Percentiles rank a stretch among this genome's conserved stretches.
These are phyloP conservation scores for Blastobasis adustella DNA, from an alignment of 2,888 invertebrate genomes.

Conservation along the genomic window DNA sequence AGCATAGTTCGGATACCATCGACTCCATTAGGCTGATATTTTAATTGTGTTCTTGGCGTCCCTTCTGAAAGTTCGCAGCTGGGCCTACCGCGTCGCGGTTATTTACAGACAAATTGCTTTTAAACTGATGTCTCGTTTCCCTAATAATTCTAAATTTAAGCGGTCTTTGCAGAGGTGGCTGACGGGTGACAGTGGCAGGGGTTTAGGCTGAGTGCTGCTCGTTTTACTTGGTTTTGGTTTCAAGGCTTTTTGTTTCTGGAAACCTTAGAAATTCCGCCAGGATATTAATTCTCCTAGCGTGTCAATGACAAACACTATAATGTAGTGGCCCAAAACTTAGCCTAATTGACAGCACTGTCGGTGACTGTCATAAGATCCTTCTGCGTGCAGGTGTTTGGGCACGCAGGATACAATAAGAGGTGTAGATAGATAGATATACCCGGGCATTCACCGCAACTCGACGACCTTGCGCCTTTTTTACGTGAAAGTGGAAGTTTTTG, in stretches of 20 bases:
- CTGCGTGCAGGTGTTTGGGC: too few species aligned
- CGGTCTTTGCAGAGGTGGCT: too few species aligned
- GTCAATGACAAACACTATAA: too few species aligned
- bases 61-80: constrained; percentile 64
- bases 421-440: too few species aligned
- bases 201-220: neutral
- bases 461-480: too few species aligned
- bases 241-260: neutral
- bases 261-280: neutral
- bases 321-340: too few species aligned
- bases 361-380: too few species aligned
- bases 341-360: too few species aligned
- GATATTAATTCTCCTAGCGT: neutral
- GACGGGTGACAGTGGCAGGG: too few species aligned
- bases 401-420: too few species aligned
- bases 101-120: constrained; percentile 71
- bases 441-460: too few species aligned
- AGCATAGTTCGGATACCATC: constrained; percentile 61
- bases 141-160: constrained; percentile 21
- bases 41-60: constrained; percentile 60
- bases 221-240: neutral
- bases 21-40: constrained; percentile 72
- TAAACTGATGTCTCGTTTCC: constrained; percentile 50
- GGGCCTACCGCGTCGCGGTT: constrained; percentile 58
- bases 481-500: too few species aligned